These are phyloP conservation scores for Amblyjoppa fuscipennis DNA, from an alignment of 2,888 invertebrate genomes.

Conservation along the genomic window DNA sequence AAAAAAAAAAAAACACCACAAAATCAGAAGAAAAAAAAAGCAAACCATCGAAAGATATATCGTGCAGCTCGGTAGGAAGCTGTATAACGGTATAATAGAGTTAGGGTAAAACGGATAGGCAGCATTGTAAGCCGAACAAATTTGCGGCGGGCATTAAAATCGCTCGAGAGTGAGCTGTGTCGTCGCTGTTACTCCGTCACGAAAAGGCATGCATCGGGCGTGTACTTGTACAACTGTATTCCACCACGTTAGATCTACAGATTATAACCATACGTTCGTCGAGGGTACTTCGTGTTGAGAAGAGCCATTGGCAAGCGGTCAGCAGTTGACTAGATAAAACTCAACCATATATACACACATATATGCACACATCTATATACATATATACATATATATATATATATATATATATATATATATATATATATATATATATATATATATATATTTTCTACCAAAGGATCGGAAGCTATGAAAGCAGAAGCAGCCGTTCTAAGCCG, in stretches of 20 bases:
- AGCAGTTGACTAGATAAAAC: not conserved
- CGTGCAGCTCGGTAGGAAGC: not conserved
- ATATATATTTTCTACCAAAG: not conserved
- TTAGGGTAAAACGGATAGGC: slow-evolving; percentile 67
- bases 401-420: not conserved
- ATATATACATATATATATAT: not conserved
- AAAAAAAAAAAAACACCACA: not conserved
- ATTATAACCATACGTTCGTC: slow-evolving; percentile 4
- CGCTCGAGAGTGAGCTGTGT: slow-evolving; percentile 73
- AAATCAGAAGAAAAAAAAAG: not conserved
- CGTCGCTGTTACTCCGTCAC: slow-evolving; percentile 25
- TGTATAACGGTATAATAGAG: not conserved
- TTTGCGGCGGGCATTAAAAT: slow-evolving; percentile 79
- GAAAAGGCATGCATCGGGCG: not conserved
- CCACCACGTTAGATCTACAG: not conserved
- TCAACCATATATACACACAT: not conserved
- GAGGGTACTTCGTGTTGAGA: slow-evolving; percentile 1
- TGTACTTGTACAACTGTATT: slow-evolving; percentile 3
- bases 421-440: not conserved
- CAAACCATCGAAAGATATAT: not conserved
- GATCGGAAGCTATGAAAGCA: slow-evolving; percentile 44
- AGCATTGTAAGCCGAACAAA: slow-evolving; percentile 75
- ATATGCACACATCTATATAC: not conserved
- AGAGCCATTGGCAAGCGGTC: slow-evolving; percentile 28
- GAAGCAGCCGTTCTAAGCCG: slow-evolving; percentile 12